Percentiles rank a stretch among this genome's conserved stretches.
Conservation (phyloP, 2,113 vertebrate species). For the Microcebus ravelobensis region DNA sequence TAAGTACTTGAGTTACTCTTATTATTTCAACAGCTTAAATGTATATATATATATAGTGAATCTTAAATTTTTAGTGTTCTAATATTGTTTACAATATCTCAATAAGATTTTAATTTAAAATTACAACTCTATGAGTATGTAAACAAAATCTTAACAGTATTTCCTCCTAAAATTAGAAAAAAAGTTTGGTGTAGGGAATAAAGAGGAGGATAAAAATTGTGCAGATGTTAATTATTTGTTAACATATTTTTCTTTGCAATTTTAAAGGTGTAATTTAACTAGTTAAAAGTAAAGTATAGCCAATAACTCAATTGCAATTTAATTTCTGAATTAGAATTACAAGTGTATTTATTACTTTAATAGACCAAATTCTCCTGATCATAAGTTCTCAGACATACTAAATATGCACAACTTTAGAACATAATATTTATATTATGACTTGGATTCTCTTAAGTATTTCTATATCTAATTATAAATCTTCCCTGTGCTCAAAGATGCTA, state of each 20-base stretch:
- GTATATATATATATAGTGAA: neutral
- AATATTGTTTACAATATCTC: neutral
- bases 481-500: neutral
- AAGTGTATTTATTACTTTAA: neutral
- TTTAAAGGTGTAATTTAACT: neutral
- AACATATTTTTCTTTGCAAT: neutral
- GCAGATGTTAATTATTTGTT: neutral
- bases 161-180: neutral
- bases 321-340: slow-evolving; percentile 5
- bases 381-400: neutral
- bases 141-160: neutral
- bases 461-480: slow-evolving; percentile 11
- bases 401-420: neutral
- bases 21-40: slow-evolving; percentile 23
- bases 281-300: slow-evolving; percentile 3
- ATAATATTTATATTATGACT: neutral
- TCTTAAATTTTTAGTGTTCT: slow-evolving; percentile 28
- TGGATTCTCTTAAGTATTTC: slow-evolving; percentile 16
- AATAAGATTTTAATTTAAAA: slow-evolving; percentile 44
- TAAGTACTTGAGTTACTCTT: slow-evolving; percentile 48
- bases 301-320: neutral
- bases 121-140: neutral
- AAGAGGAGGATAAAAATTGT: neutral
- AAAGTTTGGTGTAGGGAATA: neutral
- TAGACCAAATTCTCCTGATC: neutral